phyloP scores from a whole-genome alignment of 2,888 invertebrate genomes.

The Anorthoa munda region DNA sequence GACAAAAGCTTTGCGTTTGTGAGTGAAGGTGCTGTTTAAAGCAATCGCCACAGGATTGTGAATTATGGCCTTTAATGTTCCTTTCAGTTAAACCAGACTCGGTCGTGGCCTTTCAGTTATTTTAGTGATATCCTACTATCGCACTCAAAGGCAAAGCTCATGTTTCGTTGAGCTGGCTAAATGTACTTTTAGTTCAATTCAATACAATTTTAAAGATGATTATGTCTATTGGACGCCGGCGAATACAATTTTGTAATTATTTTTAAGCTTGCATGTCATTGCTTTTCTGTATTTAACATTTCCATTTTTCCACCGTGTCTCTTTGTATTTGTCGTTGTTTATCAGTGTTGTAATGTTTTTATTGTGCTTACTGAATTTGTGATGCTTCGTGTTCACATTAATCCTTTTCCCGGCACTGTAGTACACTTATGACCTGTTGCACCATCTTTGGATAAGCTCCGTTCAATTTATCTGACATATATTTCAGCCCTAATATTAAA shows the following conservation, averaged over 20 bases:
- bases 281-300: slow-evolving; percentile 63
- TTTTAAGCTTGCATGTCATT: slow-evolving; percentile 69
- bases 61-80: no score
- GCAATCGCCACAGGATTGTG: background rate
- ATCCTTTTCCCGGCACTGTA: slow-evolving; percentile 24
- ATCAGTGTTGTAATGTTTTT: slow-evolving; percentile 41
- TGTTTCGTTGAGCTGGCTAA: background rate
- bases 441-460: background rate
- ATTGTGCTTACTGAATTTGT: slow-evolving; percentile 18
- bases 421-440: slow-evolving; percentile 18
- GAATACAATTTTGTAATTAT: slow-evolving; percentile 52
- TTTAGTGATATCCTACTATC: background rate
- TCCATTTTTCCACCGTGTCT: slow-evolving; percentile 47
- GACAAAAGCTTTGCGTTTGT: background rate
- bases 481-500: background rate
- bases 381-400: slow-evolving; percentile 33
- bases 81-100: background rate
- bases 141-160: background rate
- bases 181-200: slow-evolving; percentile 9
- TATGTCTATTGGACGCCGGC: slow-evolving; percentile 79
- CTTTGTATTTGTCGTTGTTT: slow-evolving; percentile 19
- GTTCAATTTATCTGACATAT: background rate
- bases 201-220: slow-evolving; percentile 75
- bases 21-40: background rate
- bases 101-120: background rate